Base-by-base conservation (phyloP, 2,888 invertebrate species). In the Drosophila lutescens region DNA sequence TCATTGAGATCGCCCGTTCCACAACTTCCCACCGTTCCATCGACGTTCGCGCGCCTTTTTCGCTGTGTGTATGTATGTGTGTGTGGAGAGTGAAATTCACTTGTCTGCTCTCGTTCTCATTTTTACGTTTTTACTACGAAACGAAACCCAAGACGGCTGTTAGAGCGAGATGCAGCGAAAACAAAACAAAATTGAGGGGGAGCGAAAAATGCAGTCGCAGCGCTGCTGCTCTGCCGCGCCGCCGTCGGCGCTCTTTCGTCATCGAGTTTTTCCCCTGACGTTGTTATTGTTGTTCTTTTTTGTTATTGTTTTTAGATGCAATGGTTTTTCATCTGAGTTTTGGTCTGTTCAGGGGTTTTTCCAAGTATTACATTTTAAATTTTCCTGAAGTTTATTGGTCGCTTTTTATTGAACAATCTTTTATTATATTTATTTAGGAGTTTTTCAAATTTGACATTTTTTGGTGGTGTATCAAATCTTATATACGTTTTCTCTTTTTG, bases 111-210 rank as follows among this genome's bases (percentile, higher is more conserved):
- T 57, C 50, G 47, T 49, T 57, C 55, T 50, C 70, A 43, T 51
- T 60, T 60, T 69, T 60, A 60, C 70, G 56, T 46, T 60, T 60
- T 60, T 71, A 71, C 69, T 59, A 74, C 59, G 56, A 68, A 66
- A 72, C 59, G 56, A 68, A 66, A 57, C 49, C 40, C 20, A 56
- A 55, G 57, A 44, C 38, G 32, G 36, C n/a, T 26, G 85, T 73
- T 77, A 70, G 71, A 86, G 75, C 68, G 70, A 49, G 83, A 88
- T 60, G 70, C 73, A 84, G 73, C 76, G 85, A 88, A 88, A 86
- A 88, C 86, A 88, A 86, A 86, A 86, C 86, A 86, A 84, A 78
- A 76, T 81, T 69, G 63, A 74, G 74, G 84, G 82, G 80, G 12
- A 38, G 26, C 15, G 76, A 26, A 67, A 70, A 57, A 70, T 40